Percentiles rank a stretch among this genome's conserved stretches.
Evolutionary conservation across 2,113 vertebrate genomes (phyloP).

Genomic region (Sceloporus undulatus): DNA sequence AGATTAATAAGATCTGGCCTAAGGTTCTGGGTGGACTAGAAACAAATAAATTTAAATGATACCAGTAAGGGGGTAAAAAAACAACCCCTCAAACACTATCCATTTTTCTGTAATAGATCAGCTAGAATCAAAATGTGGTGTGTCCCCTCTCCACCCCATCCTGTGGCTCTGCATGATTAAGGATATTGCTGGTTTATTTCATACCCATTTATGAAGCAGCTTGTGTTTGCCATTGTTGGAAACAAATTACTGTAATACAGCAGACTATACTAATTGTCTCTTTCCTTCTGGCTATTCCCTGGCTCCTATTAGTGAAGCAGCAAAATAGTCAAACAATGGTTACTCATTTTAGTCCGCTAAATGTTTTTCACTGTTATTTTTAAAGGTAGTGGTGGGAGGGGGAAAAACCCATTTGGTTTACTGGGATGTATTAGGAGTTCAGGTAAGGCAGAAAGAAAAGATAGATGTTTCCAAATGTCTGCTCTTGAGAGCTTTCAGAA

Average conservation of each 20-base stretch:
- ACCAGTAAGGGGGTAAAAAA: not conserved
- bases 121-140: not conserved
- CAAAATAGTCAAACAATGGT: not conserved
- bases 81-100: rapidly evolving
- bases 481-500: not conserved
- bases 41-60: not conserved
- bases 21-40: not conserved
- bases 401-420: rapidly evolving
- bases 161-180: rapidly evolving
- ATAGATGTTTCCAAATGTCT: not conserved
- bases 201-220: not conserved
- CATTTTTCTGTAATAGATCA: rapidly evolving
- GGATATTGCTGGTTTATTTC: not conserved
- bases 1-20: not conserved
- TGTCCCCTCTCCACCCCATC: rapidly evolving
- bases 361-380: not conserved
- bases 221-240: slow-evolving; percentile 4
- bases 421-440: rapidly evolving
- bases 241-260: slow-evolving; percentile 3
- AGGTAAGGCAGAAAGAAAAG: not conserved
- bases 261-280: slow-evolving; percentile 12
- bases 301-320: not conserved
- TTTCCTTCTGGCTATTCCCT: not conserved
- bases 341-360: not conserved
- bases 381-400: not conserved